Conservation (phyloP, 2,797 vertebrate genomes). For the Enteromius trimaculatus region DNA sequence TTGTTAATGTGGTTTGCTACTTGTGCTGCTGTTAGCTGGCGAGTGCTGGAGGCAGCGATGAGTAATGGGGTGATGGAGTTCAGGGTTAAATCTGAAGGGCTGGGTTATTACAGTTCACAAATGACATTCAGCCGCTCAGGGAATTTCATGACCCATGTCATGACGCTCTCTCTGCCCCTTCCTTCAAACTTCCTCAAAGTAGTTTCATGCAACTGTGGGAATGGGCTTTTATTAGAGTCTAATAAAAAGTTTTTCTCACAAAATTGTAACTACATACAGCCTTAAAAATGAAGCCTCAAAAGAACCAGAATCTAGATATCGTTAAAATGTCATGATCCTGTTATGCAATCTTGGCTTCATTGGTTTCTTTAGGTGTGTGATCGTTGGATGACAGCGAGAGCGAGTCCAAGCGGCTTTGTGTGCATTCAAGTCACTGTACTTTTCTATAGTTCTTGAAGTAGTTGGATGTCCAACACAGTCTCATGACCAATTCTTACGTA, state of each 20-base stretch:
- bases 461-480: too few species aligned
- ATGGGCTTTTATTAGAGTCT: slow-evolving; percentile 9
- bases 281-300: neutral
- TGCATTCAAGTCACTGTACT: too few species aligned
- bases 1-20: slow-evolving; percentile 13
- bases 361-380: neutral
- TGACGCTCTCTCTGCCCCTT: neutral
- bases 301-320: too few species aligned
- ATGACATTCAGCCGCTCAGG: neutral
- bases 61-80: slow-evolving; percentile 13
- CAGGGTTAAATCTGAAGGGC: slow-evolving; percentile 21
- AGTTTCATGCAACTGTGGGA: slow-evolving; percentile 20
- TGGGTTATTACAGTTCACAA: slow-evolving; percentile 16
- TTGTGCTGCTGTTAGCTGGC: neutral
- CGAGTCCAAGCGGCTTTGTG: too few species aligned
- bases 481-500: too few species aligned
- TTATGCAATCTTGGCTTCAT: neutral
- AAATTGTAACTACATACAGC: neutral
- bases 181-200: neutral
- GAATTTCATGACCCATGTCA: slow-evolving; percentile 47
- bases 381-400: too few species aligned
- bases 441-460: too few species aligned
- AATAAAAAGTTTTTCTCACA: neutral
- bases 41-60: slow-evolving; percentile 17
- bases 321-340: too few species aligned